Evolutionary conservation across 2,113 vertebrate genomes (phyloP).

Genomic region (Muntiacus reevesi): DNA sequence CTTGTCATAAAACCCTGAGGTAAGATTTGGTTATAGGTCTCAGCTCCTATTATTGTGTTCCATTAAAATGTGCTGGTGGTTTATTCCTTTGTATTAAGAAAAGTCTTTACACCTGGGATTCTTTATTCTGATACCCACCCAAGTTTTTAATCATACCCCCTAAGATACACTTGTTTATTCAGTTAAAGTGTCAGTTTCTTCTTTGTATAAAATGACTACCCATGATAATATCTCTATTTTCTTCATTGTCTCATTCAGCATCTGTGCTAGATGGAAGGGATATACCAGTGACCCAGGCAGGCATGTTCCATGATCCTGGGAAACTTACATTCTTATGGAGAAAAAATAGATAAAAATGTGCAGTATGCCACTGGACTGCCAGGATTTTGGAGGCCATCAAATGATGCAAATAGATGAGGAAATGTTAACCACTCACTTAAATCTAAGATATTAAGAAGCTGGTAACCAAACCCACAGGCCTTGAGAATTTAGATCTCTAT

Average conservation of each 20-base stretch:
- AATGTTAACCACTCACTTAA: background rate
- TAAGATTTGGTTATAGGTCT: background rate
- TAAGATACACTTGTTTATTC: background rate
- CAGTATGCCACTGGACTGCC: background rate
- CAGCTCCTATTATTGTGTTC: background rate
- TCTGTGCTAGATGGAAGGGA: background rate
- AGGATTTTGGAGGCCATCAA: background rate
- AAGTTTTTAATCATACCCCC: background rate
- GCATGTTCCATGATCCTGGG: background rate
- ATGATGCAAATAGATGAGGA: background rate
- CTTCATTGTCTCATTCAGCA: background rate
- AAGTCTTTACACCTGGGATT: background rate
- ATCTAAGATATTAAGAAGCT: background rate
- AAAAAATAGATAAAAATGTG: background rate
- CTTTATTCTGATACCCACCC: background rate
- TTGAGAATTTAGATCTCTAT: background rate
- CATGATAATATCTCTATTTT: background rate
- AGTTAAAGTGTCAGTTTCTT: background rate
- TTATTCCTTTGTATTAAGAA: conserved; percentile 13
- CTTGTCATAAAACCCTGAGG: conserved; percentile 23
- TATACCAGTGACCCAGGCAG: background rate
- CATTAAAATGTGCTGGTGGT: background rate
- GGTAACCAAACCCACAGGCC: background rate
- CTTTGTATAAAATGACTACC: background rate
- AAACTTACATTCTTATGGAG: background rate